These are phyloP conservation scores for Musca domestica DNA, from an alignment of 1,140 invertebrate species.

Conservation along the genomic window DNA sequence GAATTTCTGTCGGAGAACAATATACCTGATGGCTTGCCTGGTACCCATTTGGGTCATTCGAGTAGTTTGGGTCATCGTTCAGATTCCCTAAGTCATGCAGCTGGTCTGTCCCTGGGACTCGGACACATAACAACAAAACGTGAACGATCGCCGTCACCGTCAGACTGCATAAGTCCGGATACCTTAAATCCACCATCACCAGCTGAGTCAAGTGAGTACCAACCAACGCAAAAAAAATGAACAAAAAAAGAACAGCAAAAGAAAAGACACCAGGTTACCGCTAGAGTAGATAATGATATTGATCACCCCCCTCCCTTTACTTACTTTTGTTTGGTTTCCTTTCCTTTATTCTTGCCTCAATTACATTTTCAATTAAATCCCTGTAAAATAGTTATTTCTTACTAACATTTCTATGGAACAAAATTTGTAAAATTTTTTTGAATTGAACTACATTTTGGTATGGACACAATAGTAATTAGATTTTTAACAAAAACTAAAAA, in stretches of 20 bases:
- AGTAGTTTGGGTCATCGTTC: constrained; percentile 53
- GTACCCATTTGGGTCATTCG: constrained; percentile 60
- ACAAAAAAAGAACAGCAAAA: constrained; percentile 10
- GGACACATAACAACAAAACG: constrained; percentile 67
- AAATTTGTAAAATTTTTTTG: no score
- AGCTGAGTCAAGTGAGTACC: constrained; percentile 77
- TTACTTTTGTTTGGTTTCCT: no score
- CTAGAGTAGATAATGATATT: no score
- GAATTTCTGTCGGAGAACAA: constrained; percentile 94
- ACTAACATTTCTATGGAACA: no score
- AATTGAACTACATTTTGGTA: no score
- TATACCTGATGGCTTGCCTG: constrained; percentile 73
- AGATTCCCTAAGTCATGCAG: constrained; percentile 57
- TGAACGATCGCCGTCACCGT: constrained; percentile 78
- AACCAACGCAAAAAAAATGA: constrained; percentile 3
- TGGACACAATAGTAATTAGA: no score
- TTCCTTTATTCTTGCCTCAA: no score
- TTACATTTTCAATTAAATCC: no score
- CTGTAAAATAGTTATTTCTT: no score
- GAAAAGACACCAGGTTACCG: background rate
- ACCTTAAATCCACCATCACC: constrained; percentile 82
- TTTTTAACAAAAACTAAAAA: no score
- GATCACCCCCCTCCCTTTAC: no score
- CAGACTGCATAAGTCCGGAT: constrained; percentile 80
- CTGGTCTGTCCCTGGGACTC: constrained; percentile 58